Percentiles rank a stretch among this genome's conserved stretches.
These are phyloP conservation scores for Nothura maculosa DNA, from an alignment of 2,797 vertebrate genomes.

Conservation along the genomic window DNA sequence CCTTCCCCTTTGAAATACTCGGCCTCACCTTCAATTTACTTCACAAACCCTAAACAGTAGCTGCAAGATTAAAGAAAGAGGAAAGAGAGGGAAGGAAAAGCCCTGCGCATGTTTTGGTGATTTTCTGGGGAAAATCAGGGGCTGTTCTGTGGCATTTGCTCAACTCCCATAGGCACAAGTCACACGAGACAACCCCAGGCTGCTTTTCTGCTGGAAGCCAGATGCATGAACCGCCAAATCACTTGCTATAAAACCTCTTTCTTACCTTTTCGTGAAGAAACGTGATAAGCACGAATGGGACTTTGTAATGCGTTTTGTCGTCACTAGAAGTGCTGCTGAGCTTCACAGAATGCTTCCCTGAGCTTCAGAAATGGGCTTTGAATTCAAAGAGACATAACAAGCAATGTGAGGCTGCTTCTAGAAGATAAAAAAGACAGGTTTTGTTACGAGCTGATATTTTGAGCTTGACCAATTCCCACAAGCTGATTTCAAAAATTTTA, in stretches of 20 bases:
- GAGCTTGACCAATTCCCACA: neutral
- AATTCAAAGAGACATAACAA: neutral
- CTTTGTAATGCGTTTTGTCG: accelerated
- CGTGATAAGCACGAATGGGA: neutral
- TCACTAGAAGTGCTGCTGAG: neutral
- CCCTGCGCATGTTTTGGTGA: neutral
- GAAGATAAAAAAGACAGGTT: neutral
- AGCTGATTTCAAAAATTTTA: conserved; percentile 18
- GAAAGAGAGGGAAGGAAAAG: neutral
- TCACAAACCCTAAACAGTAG: neutral
- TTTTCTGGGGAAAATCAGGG: neutral
- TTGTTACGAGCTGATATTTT: neutral
- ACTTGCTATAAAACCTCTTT: neutral
- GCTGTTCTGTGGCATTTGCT: neutral
- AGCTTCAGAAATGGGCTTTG: neutral
- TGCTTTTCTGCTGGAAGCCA: neutral
- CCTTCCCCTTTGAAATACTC: neutral
- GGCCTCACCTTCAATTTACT: neutral
- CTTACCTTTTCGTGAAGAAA: neutral
- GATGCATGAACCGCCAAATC: neutral
- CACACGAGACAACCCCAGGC: neutral
- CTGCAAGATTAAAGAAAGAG: neutral
- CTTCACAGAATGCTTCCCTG: neutral
- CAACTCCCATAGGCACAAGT: neutral
- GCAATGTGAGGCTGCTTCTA: neutral